These are phyloP conservation scores for Polydrusus pterygomalis DNA, from an alignment of 2,888 invertebrate genomes.

Conservation along the genomic window DNA sequence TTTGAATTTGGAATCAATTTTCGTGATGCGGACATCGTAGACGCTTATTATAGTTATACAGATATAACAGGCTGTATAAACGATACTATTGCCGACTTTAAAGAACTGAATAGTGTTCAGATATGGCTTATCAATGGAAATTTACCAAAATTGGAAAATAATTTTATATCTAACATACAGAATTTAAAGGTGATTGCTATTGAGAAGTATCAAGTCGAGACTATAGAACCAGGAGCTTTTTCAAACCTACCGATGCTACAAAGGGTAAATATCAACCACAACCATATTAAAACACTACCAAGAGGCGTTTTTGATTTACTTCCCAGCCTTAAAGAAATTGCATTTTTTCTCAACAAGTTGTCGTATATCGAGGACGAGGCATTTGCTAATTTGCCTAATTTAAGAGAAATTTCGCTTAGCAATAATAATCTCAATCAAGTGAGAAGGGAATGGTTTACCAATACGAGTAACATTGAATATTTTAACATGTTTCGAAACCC, in stretches of 20 bases:
- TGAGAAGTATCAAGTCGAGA: neutral
- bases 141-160: neutral
- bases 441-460: slow-evolving; percentile 13
- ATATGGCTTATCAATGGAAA: neutral
- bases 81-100: neutral
- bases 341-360: neutral
- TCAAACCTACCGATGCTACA: neutral
- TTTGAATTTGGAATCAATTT: neutral
- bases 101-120: neutral
- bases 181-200: neutral
- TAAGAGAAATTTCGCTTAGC: neutral
- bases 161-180: slow-evolving; percentile 10
- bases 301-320: slow-evolving; percentile 1
- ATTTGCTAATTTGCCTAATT: slow-evolving; percentile 18
- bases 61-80: slow-evolving; percentile 3
- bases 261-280: neutral
- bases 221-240: slow-evolving; percentile 26
- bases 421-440: slow-evolving; percentile 2
- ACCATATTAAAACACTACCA: neutral
- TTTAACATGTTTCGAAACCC: neutral
- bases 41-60: neutral
- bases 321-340: neutral
- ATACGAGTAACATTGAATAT: slow-evolving; percentile 14
- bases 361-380: slow-evolving; percentile 7
- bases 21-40: neutral